Evolutionary conservation across 2,113 vertebrate species (phyloP).

Genomic region (Cyrtonyx montezumae): DNA sequence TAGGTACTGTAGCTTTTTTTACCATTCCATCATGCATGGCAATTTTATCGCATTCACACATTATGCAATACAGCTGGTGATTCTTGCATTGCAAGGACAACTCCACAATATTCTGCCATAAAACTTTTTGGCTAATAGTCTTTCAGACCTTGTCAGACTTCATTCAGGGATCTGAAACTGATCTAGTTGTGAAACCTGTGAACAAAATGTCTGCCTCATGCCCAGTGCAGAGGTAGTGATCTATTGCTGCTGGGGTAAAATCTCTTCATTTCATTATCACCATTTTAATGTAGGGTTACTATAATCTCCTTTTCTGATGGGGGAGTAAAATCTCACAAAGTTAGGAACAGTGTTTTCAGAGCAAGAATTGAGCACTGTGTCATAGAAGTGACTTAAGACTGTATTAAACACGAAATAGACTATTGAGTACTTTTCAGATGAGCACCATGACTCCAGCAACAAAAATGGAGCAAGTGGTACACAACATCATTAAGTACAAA

Average conservation of each 20-base stretch:
- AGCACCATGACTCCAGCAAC: background rate
- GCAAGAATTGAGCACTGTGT: rapidly evolving
- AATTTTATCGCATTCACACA: background rate
- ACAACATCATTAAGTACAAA: background rate
- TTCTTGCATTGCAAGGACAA: background rate
- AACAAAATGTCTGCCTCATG: background rate
- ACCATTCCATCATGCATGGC: background rate
- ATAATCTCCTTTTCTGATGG: background rate
- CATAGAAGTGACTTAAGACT: background rate
- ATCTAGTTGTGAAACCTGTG: background rate
- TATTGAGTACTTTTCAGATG: background rate
- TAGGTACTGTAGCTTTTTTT: background rate
- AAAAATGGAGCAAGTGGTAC: background rate
- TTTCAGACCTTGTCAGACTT: background rate
- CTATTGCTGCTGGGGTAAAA: background rate
- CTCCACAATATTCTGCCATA: background rate
- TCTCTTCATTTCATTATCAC: background rate
- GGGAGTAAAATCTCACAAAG: background rate
- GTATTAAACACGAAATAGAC: background rate
- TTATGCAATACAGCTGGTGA: background rate
- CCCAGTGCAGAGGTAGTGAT: background rate
- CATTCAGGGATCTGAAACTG: background rate
- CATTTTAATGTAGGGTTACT: background rate
- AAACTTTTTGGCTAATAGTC: background rate
- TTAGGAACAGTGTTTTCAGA: background rate